phyloP scores from a whole-genome alignment of 2,797 vertebrate genomes.

The Pseudotriccus pelzelni region DNA sequence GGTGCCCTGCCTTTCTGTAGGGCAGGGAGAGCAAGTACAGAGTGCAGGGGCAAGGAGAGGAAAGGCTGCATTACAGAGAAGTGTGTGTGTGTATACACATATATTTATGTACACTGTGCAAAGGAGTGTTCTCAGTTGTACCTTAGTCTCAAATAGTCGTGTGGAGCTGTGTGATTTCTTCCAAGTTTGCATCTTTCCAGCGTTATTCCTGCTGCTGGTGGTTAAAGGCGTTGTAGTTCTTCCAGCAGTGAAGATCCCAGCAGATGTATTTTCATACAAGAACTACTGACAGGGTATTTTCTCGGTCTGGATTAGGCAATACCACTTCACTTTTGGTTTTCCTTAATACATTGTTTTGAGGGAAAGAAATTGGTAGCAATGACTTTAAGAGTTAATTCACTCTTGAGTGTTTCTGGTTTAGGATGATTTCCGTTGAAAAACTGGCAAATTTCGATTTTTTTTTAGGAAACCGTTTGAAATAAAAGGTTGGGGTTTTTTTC shows the following conservation, averaged over 20 bases:
- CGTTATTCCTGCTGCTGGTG: not conserved
- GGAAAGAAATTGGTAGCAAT: not conserved
- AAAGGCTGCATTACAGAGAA: not conserved
- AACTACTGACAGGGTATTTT: not conserved
- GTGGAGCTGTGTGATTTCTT: not conserved
- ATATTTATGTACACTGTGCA: not conserved
- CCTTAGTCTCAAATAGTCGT: not conserved
- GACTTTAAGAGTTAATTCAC: not conserved
- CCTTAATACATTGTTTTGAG: not conserved
- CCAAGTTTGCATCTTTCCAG: not conserved
- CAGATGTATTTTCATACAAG: not conserved
- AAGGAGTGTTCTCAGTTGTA: not conserved
- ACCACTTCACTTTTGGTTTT: not conserved
- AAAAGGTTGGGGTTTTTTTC: not conserved
- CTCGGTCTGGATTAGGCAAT: not conserved
- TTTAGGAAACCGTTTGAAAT: not conserved
- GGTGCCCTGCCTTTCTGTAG: not conserved
- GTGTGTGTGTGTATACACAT: not conserved
- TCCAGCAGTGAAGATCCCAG: not conserved
- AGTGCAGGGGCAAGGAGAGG: not conserved
- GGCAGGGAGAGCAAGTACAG: not conserved
- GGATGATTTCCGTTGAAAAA: not conserved
- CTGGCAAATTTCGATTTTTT: not conserved
- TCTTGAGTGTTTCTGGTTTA: constrained; percentile 7
- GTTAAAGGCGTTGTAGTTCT: not conserved